A percentile compares a stretch with the other conserved stretches of the same genome.
Evolutionary conservation across 2,797 vertebrate genomes (phyloP).

Genomic region (Sphaeramia orbicularis): DNA sequence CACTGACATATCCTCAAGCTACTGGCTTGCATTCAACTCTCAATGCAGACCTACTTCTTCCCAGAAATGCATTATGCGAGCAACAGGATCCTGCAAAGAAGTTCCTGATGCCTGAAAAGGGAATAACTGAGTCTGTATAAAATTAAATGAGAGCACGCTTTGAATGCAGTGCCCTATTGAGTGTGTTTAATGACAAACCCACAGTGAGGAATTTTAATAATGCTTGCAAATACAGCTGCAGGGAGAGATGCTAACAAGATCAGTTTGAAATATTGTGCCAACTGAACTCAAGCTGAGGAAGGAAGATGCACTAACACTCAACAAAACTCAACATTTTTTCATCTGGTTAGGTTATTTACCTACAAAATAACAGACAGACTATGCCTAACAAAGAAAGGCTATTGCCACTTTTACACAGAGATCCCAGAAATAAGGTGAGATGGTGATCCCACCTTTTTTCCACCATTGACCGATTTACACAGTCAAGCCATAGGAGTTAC

Average conservation of each 20-base stretch:
- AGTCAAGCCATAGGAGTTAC: no score
- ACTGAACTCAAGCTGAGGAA: not conserved
- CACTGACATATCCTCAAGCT: conserved; percentile 40
- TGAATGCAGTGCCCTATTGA: not conserved
- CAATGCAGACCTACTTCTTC: conserved; percentile 21
- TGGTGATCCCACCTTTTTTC: no score
- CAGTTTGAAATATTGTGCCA: not conserved
- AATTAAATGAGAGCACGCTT: not conserved
- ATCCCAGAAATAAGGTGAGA: not conserved
- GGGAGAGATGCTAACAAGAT: not conserved
- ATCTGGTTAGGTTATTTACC: not conserved
- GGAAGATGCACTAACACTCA: not conserved
- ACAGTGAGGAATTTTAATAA: not conserved
- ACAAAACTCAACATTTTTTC: not conserved
- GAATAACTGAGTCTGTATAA: not conserved
- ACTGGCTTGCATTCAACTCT: conserved; percentile 37
- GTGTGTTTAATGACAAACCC: not conserved
- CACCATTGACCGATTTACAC: no score
- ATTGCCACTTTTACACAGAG: not conserved
- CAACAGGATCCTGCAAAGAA: conserved; percentile 5
- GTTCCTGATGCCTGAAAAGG: conserved; percentile 5
- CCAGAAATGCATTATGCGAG: conserved; percentile 21
- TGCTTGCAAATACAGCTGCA: not conserved
- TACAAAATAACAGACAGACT: not conserved
- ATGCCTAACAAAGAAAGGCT: not conserved